These are phyloP conservation scores for Pan paniscus DNA, from an alignment of 2,113 vertebrate genomes.

Conservation along the genomic window DNA sequence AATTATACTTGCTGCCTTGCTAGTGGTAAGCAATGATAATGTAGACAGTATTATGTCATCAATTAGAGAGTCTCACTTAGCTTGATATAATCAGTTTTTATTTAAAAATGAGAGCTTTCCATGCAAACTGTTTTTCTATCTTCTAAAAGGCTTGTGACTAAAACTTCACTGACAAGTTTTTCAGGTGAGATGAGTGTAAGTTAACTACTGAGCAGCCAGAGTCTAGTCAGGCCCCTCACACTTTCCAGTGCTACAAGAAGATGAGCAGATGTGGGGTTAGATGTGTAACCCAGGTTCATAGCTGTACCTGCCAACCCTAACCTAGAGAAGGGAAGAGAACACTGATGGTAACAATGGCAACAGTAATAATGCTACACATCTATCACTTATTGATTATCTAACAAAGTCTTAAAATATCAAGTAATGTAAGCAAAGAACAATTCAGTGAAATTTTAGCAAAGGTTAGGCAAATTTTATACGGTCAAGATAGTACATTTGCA, in stretches of 20 bases:
- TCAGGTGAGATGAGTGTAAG: neutral
- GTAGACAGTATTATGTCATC: neutral
- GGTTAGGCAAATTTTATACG: neutral
- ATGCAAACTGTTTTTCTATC: neutral
- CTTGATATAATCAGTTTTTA: neutral
- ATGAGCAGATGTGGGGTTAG: neutral
- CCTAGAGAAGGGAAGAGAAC: neutral
- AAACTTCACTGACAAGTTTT: neutral
- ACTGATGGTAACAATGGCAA: neutral
- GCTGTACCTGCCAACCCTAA: neutral
- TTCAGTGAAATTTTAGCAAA: neutral
- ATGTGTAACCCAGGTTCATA: neutral
- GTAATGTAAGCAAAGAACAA: constrained; percentile 32
- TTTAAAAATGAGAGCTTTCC: neutral
- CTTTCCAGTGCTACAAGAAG: neutral
- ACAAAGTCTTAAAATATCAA: neutral
- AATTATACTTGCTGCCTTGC: neutral
- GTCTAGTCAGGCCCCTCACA: neutral
- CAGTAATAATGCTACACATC: neutral
- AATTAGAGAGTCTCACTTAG: neutral
- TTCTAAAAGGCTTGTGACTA: neutral
- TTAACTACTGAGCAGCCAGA: neutral
- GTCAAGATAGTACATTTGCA: neutral
- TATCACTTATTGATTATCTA: constrained; percentile 7
- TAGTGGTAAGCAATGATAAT: neutral